A percentile compares a stretch with the other conserved stretches of the same genome.
Evolutionary conservation across 2,113 vertebrate species (phyloP).

Genomic region (Gorsachius goisagi): DNA sequence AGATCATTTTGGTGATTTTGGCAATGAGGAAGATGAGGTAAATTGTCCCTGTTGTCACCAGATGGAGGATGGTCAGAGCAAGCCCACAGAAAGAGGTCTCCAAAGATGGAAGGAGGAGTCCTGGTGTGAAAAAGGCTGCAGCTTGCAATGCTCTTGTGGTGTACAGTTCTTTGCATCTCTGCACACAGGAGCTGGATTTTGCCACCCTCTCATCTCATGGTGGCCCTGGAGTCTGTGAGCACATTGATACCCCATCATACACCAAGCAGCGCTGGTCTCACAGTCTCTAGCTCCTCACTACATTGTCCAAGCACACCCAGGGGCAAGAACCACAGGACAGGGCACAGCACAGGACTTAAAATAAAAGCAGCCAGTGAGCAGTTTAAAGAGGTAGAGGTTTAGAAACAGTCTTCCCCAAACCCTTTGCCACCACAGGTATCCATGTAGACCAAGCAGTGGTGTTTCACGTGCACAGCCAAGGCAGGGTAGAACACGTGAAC

Average conservation of each 20-base stretch:
- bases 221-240: not conserved
- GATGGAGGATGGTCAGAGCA: not conserved
- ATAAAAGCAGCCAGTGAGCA: not conserved
- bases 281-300: not conserved
- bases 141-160: not conserved
- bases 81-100: not conserved
- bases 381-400: not conserved
- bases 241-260: not conserved
- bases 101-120: not conserved
- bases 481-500: not conserved
- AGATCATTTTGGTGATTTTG: not conserved
- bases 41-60: not conserved
- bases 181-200: not conserved
- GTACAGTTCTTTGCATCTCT: not conserved
- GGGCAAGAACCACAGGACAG: not conserved
- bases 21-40: not conserved
- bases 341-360: not conserved
- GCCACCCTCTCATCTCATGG: not conserved
- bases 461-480: not conserved
- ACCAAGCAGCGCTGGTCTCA: not conserved
- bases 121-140: not conserved
- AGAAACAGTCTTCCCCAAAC: not conserved
- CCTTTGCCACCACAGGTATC: not conserved
- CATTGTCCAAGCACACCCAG: not conserved
- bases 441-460: no score